Percentiles rank a stretch among this genome's conserved stretches.
These are phyloP conservation scores for Cyrtodaria siliqua DNA, from an alignment of 2,888 invertebrate species.

Conservation along the genomic window DNA sequence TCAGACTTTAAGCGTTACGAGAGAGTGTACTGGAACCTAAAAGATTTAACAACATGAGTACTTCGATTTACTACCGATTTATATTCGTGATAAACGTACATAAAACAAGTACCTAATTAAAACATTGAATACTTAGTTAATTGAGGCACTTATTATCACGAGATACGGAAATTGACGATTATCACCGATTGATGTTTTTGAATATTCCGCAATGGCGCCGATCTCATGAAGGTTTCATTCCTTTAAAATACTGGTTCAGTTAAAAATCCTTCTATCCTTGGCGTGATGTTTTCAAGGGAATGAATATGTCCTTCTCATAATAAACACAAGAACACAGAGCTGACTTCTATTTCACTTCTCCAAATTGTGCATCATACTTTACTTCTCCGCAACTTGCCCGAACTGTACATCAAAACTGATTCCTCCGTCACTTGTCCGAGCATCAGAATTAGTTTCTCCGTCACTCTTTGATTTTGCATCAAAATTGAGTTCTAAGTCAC, in stretches of 20 bases:
- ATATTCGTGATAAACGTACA: slow-evolving; percentile 18
- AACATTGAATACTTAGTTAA: slow-evolving; percentile 26
- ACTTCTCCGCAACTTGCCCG: no score
- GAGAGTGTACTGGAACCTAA: slow-evolving; percentile 11
- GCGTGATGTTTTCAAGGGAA: no score
- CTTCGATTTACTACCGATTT: slow-evolving; percentile 22
- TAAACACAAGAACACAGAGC: no score
- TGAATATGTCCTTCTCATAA: no score
- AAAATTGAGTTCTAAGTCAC: no score
- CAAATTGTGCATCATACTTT: slow-evolving; percentile 22
- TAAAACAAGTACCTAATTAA: slow-evolving; percentile 29
- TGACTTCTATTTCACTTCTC: no score
- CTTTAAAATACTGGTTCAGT: slow-evolving; percentile 3
- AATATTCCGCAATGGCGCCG: slow-evolving; percentile 26
- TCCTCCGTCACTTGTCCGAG: no score
- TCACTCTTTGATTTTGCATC: no score
- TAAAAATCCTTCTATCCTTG: no score
- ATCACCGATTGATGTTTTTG: slow-evolving; percentile 20
- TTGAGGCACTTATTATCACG: slow-evolving; percentile 28
- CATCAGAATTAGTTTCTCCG: no score
- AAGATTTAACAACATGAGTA: slow-evolving; percentile 12
- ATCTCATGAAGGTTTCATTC: slow-evolving; percentile 21
- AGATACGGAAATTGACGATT: slow-evolving; percentile 31
- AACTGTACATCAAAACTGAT: no score
- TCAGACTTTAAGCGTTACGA: slow-evolving; percentile 17